phyloP scores from a whole-genome alignment of 2,888 invertebrate genomes.

The Girardia tigrina region DNA sequence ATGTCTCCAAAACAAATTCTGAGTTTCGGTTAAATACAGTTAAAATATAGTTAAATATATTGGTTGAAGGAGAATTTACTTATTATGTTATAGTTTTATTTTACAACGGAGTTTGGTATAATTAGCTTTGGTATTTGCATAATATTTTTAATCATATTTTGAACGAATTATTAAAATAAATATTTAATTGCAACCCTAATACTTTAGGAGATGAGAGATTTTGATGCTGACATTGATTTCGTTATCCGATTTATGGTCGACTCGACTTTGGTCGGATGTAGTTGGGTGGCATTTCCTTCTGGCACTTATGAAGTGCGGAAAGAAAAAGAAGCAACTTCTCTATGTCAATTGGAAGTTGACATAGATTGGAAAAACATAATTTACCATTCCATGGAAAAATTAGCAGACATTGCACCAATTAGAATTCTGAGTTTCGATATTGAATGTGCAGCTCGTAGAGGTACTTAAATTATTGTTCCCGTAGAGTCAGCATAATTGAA shows the following conservation, averaged over 20 bases:
- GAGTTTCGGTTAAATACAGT: no score
- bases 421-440: slow-evolving; percentile 94
- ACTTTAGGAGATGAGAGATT: no score
- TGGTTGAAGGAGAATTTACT: no score
- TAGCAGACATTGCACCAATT: slow-evolving; percentile 87
- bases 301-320: slow-evolving; percentile 26
- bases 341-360: slow-evolving; percentile 59
- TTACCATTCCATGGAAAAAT: slow-evolving; percentile 81
- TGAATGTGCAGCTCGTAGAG: slow-evolving; percentile 91
- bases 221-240: slow-evolving; percentile 89
- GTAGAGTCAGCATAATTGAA: neutral
- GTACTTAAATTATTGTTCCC: neutral
- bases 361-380: slow-evolving; percentile 73
- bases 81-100: no score
- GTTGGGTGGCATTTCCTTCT: slow-evolving; percentile 80
- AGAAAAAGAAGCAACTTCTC: slow-evolving; percentile 38
- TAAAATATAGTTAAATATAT: no score
- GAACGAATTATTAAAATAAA: no score
- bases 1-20: no score
- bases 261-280: slow-evolving; percentile 77
- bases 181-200: no score
- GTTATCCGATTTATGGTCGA: slow-evolving; percentile 96
- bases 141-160: no score
- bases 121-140: no score
- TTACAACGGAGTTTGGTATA: no score